These are phyloP conservation scores for Orientallactaga sibirica DNA, from an alignment of 2,797 vertebrate species.

Conservation along the genomic window DNA sequence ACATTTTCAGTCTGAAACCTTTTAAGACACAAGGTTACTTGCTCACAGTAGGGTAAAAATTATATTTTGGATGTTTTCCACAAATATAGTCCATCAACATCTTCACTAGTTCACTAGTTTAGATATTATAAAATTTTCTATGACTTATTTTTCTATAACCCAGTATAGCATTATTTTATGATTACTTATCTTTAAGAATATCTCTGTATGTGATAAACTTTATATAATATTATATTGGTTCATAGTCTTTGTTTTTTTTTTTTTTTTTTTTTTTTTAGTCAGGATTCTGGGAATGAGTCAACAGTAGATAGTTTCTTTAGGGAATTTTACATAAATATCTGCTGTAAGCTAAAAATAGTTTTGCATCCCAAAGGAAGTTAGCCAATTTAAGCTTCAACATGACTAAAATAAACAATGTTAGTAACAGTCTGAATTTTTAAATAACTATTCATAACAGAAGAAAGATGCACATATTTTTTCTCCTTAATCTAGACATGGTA, in stretches of 20 bases:
- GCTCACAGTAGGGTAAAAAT: background rate
- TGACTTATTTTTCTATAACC: background rate
- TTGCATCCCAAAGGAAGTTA: slow-evolving; percentile 60
- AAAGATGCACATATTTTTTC: slow-evolving; percentile 30
- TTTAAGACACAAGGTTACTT: slow-evolving; percentile 46
- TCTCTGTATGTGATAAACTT: background rate
- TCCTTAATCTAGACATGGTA: background rate
- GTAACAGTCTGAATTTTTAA: slow-evolving; percentile 58
- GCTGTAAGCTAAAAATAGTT: slow-evolving; percentile 69
- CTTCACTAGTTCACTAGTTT: background rate
- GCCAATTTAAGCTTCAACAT: slow-evolving; percentile 57
- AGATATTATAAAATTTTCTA: background rate
- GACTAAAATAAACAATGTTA: slow-evolving; percentile 64
- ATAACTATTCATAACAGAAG: slow-evolving; percentile 28
- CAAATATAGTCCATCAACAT: slow-evolving; percentile 15
- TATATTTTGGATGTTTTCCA: background rate
- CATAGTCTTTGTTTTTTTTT: background rate
- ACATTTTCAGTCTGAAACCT: background rate
- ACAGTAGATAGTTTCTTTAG: slow-evolving; percentile 54
- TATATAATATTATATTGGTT: background rate
- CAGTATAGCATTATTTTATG: background rate
- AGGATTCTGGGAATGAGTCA: slow-evolving; percentile 55
- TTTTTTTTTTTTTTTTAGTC: background rate
- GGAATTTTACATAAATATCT: slow-evolving; percentile 75
- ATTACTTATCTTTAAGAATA: background rate